Base-by-base conservation (phyloP, 2,113 vertebrate genomes). In the Polypterus bichir region DNA sequence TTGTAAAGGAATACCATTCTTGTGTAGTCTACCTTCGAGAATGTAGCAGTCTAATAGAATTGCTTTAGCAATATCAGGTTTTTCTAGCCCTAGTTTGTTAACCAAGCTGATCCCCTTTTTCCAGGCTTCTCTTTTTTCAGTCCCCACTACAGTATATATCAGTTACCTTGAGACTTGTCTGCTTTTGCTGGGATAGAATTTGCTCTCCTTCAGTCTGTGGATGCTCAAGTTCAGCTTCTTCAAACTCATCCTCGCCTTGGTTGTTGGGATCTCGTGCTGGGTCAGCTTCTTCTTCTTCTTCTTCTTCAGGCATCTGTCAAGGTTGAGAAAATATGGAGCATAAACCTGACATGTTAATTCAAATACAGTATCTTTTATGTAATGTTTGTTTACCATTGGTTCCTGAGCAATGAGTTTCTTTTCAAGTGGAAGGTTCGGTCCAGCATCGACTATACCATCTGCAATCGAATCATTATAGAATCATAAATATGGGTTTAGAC, bases 211-310 rank as follows among this genome's bases (percentile, higher is more conserved):
- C 76, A 46, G 81, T 79, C 49, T 74, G 72, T 0, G 80, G 81
- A 49, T 71, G 68, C 55, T 79, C 80, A 60, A 81, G 70, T 63
- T 81, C 80, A 10, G 83, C 83, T 70, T 85, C 83, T 49, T 85
- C 83, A 68, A 79, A 83, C 59, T 85, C 83, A 46, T 85, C 81
- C 62, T 85, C 81, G 0, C 83, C 83, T 57, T 81, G 81, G 65
- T 85, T 83, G 3, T 79, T 74, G 60, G 82, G 76, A 66, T 77
- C 78, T 61, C 73, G 67, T 65, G 71, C 74, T 47, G 77, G 79
- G 47, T 79, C 78, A 60, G 69, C 70, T 44, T 59, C 78, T 51
- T 27, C 27, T 27, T 77, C 78, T 61, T 77, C 78, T 46, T 59
- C 78, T 51, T 69, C 69, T 9, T 76, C 77, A 27, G 73, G 45